phyloP scores from a whole-genome alignment of 2,888 invertebrate species.

The Chaitophorus viminalis region DNA sequence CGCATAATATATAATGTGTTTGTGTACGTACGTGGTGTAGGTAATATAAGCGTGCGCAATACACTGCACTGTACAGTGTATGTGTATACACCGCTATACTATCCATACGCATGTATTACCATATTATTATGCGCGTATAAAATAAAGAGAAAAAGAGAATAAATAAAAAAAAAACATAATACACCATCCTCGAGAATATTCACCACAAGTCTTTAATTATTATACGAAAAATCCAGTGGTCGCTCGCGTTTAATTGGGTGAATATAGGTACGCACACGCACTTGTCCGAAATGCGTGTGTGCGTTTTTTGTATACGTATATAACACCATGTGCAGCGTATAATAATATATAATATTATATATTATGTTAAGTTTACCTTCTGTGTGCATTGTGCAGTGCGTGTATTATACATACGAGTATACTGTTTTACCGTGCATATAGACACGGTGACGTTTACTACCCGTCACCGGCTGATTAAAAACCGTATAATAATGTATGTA shows the following conservation, averaged over 20 bases:
- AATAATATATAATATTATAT: too few species aligned
- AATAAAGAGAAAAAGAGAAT: not conserved
- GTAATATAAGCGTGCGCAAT: not conserved
- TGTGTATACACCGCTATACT: too few species aligned
- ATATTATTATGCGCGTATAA: not conserved
- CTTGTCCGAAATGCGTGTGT: not conserved
- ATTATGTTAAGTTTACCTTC: too few species aligned
- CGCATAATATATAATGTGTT: not conserved
- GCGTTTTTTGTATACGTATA: not conserved
- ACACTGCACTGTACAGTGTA: not conserved
- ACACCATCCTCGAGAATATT: not conserved
- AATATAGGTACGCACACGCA: not conserved
- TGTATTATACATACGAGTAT: not conserved
- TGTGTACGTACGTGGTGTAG: not conserved
- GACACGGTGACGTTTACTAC: not conserved
- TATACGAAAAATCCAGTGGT: slow-evolving; percentile 33
- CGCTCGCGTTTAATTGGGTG: slow-evolving; percentile 27
- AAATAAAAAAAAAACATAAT: not conserved
- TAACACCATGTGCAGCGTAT: not conserved
- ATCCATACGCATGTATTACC: not conserved
- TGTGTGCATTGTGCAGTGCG: not conserved
- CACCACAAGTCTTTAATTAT: slow-evolving; percentile 21
- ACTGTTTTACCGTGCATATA: not conserved
- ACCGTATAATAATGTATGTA: not conserved
- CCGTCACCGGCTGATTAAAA: not conserved